Percentiles rank a stretch among this genome's conserved stretches.
phyloP scores from a whole-genome alignment of 2,113 vertebrate species.

The Etia nguti region DNA sequence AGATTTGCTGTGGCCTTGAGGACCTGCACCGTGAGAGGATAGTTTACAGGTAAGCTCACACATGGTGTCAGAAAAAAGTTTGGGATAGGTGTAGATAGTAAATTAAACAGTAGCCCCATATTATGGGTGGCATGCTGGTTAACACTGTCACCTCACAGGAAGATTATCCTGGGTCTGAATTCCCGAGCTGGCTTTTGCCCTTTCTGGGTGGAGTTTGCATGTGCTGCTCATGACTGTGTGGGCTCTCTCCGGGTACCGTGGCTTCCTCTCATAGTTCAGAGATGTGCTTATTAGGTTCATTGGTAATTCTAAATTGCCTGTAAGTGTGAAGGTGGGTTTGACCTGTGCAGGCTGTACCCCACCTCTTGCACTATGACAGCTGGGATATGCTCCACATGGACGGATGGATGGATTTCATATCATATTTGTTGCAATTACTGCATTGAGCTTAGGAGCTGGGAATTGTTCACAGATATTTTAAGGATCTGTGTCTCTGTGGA shows the following conservation, averaged over 20 bases:
- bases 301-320: not conserved
- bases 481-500: not conserved
- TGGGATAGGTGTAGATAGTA: not conserved
- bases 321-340: not conserved
- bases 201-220: not conserved
- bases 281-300: not conserved
- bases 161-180: rapidly evolving
- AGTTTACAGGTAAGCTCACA: constrained; percentile 80
- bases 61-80: not conserved
- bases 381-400: not conserved
- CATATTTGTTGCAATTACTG: not conserved
- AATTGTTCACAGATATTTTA: not conserved
- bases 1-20: constrained; percentile 88
- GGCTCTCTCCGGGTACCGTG: rapidly evolving
- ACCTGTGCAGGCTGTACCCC: not conserved
- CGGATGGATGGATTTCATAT: not conserved
- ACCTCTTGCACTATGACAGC: not conserved
- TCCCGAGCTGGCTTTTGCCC: not conserved
- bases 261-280: rapidly evolving
- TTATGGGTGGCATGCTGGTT: not conserved
- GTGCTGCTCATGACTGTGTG: not conserved
- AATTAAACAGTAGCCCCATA: not conserved
- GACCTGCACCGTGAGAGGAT: constrained; percentile 89
- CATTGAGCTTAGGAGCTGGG: not conserved
- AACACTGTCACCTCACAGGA: not conserved